Conservation (phyloP, 2,113 vertebrate genomes). For the Scomber japonicus region DNA sequence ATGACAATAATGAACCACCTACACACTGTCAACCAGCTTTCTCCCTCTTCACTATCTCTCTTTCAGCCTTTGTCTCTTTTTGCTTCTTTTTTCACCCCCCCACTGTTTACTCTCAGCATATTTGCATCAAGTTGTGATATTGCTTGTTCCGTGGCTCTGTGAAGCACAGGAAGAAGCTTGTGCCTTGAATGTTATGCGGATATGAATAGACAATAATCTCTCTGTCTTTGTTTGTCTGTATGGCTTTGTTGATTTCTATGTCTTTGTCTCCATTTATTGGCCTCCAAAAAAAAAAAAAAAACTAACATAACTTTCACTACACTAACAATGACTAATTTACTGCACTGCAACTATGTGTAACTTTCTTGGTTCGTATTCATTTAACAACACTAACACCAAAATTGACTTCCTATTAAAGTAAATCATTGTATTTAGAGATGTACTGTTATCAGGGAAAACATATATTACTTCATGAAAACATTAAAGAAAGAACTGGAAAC, state of each 20-base stretch:
- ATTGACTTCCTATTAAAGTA: background rate
- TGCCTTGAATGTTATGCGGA: slow-evolving; percentile 25
- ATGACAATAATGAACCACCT: slow-evolving; percentile 79
- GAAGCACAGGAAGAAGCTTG: slow-evolving; percentile 18
- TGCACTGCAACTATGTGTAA: background rate
- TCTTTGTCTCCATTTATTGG: slow-evolving; percentile 23
- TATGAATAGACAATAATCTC: slow-evolving; percentile 60
- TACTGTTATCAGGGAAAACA: background rate
- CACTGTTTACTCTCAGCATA: slow-evolving; percentile 44
- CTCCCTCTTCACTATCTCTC: slow-evolving; percentile 56
- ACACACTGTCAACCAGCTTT: slow-evolving; percentile 72
- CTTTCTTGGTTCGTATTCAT: background rate
- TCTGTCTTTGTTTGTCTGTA: slow-evolving; percentile 40
- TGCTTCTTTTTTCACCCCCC: background rate
- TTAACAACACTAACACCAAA: background rate
- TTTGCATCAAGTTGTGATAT: slow-evolving; percentile 37
- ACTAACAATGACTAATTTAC: background rate
- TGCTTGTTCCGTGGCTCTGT: slow-evolving; percentile 20
- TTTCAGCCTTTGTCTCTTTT: slow-evolving; percentile 54
- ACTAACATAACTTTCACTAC: background rate
- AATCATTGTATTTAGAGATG: background rate
- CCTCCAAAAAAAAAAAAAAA: background rate
- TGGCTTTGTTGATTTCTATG: slow-evolving; percentile 27
- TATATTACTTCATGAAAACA: background rate
- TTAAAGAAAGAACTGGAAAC: background rate